Percentiles rank a stretch among this genome's conserved stretches.
Evolutionary conservation across 2,797 vertebrate genomes (phyloP).

Genomic region (Cirrhinus molitorella): DNA sequence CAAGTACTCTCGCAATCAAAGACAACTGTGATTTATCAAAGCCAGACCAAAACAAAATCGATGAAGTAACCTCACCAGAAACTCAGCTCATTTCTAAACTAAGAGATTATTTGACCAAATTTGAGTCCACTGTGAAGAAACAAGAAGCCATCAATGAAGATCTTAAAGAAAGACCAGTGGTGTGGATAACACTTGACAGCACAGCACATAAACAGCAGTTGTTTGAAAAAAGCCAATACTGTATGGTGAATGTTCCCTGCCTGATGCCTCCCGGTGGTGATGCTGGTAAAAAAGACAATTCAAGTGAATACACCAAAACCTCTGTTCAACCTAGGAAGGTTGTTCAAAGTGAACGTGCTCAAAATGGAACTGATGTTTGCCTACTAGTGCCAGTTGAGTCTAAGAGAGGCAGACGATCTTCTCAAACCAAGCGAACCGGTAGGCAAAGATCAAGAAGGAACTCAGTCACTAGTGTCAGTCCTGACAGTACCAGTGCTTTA

Average conservation of each 20-base stretch:
- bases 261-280: not conserved
- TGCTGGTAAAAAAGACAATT: not conserved
- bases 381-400: slow-evolving; percentile 26
- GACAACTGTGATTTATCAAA: slow-evolving; percentile 19
- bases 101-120: slow-evolving; percentile 64
- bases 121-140: slow-evolving; percentile 60
- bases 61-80: slow-evolving; percentile 45
- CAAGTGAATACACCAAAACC: not conserved
- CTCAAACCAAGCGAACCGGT: slow-evolving; percentile 19
- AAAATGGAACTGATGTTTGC: not conserved
- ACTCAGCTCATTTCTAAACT: slow-evolving; percentile 64
- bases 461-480: slow-evolving; percentile 49
- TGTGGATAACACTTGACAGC: slow-evolving; percentile 57
- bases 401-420: slow-evolving; percentile 11
- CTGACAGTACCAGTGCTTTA: slow-evolving; percentile 53
- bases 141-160: slow-evolving; percentile 52
- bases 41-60: slow-evolving; percentile 45
- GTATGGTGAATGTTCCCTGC: slow-evolving; percentile 21
- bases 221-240: slow-evolving; percentile 49
- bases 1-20: not conserved
- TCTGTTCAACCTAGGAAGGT: slow-evolving; percentile 9
- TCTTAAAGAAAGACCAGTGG: slow-evolving; percentile 18
- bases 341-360: slow-evolving; percentile 1
- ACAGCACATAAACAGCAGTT: slow-evolving; percentile 54
- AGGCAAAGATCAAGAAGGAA: slow-evolving; percentile 24